Conservation (phyloP, 1,140 invertebrate genomes). For the Euwallacea similis region DNA sequence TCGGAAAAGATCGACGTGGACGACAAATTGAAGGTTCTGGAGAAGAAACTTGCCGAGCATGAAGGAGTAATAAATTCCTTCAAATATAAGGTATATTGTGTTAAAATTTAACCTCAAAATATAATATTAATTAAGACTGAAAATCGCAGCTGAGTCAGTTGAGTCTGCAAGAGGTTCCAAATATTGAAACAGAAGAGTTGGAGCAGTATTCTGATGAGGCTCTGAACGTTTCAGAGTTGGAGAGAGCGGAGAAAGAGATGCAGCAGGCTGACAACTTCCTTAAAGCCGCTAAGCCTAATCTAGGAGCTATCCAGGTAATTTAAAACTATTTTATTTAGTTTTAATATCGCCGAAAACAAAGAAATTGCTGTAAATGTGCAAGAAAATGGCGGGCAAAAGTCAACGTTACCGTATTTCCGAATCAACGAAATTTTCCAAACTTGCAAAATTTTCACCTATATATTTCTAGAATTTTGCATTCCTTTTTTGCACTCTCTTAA, state of each 20-base stretch:
- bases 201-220: slow-evolving; percentile 68
- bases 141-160: slow-evolving; percentile 58
- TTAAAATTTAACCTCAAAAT: background rate
- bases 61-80: slow-evolving; percentile 43
- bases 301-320: slow-evolving; percentile 68
- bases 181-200: slow-evolving; percentile 57
- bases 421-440: too few species aligned
- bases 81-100: background rate
- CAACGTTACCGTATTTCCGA: too few species aligned
- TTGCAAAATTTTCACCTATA: too few species aligned
- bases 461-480: too few species aligned
- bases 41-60: slow-evolving; percentile 67
- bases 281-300: slow-evolving; percentile 73
- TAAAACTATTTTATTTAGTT: background rate
- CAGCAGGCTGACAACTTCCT: slow-evolving; percentile 68
- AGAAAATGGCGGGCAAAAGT: too few species aligned
- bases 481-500: too few species aligned
- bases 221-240: slow-evolving; percentile 61
- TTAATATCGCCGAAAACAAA: background rate
- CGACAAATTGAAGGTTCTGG: slow-evolving; percentile 69
- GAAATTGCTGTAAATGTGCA: background rate
- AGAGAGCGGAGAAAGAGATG: slow-evolving; percentile 67
- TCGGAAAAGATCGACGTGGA: slow-evolving; percentile 74
- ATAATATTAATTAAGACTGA: slow-evolving; percentile 18
- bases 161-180: slow-evolving; percentile 71